These are phyloP conservation scores for Saccostrea echinata DNA, from an alignment of 1,140 invertebrate species.

Conservation along the genomic window DNA sequence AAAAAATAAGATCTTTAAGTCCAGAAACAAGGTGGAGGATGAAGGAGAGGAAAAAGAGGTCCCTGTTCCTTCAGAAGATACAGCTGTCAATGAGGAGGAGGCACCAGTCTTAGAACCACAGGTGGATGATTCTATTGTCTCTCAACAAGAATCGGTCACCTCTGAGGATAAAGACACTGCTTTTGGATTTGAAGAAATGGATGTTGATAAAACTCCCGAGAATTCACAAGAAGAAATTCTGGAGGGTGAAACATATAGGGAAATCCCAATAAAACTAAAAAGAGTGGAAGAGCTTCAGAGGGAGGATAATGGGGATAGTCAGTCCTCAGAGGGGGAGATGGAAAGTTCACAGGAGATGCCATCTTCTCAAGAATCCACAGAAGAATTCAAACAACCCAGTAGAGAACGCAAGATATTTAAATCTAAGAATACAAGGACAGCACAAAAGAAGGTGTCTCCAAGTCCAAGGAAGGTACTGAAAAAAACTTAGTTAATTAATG, in stretches of 20 bases:
- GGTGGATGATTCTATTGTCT: neutral
- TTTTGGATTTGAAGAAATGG: slow-evolving; percentile 39
- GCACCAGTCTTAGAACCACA: neutral
- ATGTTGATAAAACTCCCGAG: slow-evolving; percentile 28
- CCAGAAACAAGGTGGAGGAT: slow-evolving; percentile 34
- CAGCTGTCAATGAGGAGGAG: slow-evolving; percentile 6
- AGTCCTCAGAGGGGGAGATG: slow-evolving; percentile 55
- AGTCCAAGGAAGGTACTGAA: slow-evolving; percentile 67
- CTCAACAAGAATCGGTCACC: slow-evolving; percentile 4
- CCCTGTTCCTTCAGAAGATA: neutral
- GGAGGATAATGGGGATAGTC: slow-evolving; percentile 37
- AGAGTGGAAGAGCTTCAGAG: neutral
- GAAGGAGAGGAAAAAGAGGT: neutral
- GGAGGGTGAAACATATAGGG: neutral
- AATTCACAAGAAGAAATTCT: neutral
- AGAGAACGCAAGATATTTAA: slow-evolving; percentile 70
- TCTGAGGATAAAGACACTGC: neutral
- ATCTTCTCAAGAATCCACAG: slow-evolving; percentile 53
- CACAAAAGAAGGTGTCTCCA: slow-evolving; percentile 54
- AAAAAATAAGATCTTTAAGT: slow-evolving; percentile 38
- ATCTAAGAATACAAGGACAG: slow-evolving; percentile 63
- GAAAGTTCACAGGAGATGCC: slow-evolving; percentile 63
- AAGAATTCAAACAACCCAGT: slow-evolving; percentile 42
- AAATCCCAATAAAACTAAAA: slow-evolving; percentile 13
- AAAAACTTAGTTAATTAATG: neutral